A percentile compares a stretch with the other conserved stretches of the same genome.
phyloP scores from a whole-genome alignment of 2,113 vertebrate genomes.

The Struthio camelus region DNA sequence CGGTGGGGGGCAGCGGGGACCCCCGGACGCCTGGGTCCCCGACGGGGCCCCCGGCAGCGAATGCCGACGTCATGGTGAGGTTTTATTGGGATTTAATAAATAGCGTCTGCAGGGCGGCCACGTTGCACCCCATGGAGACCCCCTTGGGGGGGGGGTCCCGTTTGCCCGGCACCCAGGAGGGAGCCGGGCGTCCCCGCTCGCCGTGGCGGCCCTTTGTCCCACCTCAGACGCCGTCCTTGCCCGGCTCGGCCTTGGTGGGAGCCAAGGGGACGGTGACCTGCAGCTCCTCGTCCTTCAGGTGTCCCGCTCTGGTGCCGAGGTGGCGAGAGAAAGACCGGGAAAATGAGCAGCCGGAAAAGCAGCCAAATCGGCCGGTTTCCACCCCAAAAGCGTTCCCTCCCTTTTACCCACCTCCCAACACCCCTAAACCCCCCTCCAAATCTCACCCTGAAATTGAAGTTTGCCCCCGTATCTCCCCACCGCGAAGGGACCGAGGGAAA shows the following conservation, averaged over 20 bases:
- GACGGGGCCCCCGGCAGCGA: rapidly evolving
- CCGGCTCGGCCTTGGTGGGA: background rate
- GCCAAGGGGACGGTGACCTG: background rate
- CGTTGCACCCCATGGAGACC: too few species aligned
- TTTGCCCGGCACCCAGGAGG: background rate
- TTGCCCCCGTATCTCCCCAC: background rate
- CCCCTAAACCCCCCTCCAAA: background rate
- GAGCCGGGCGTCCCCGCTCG: background rate
- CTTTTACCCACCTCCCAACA: too few species aligned
- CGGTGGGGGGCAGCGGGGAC: background rate
- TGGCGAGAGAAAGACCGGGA: background rate
- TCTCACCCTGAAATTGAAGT: background rate
- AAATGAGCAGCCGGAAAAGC: too few species aligned
- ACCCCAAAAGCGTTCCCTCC: background rate
- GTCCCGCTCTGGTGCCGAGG: background rate
- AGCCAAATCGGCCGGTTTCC: too few species aligned
- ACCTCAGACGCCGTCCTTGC: background rate
- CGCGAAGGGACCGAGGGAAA: background rate
- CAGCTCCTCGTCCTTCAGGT: background rate
- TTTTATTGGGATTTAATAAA: conserved; percentile 29
- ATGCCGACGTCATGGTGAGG: background rate
- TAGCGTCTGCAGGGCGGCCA: background rate
- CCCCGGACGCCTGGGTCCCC: too few species aligned
- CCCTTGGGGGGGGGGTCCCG: background rate
- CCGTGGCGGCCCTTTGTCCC: background rate